phyloP scores from a whole-genome alignment of 2,113 vertebrate species.

The Pachycephala philippinensis region DNA sequence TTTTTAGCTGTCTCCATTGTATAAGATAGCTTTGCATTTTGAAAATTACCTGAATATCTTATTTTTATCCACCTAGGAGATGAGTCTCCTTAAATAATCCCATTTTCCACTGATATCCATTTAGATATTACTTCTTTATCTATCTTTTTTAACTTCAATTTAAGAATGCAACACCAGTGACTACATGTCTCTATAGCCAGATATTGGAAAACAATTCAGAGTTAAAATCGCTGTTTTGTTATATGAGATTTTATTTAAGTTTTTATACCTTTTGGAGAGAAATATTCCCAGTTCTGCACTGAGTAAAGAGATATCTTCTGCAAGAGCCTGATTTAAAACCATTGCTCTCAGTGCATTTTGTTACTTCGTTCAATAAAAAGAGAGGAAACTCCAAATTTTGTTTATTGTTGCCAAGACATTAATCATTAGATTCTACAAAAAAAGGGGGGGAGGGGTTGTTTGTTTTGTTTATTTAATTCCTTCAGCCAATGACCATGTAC shows the following conservation, averaged over 20 bases:
- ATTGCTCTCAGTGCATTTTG: not conserved
- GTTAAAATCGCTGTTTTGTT: slow-evolving; percentile 31
- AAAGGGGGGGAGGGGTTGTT: not conserved
- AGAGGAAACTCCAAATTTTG: not conserved
- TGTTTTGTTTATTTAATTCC: not conserved
- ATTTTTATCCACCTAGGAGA: slow-evolving; percentile 60
- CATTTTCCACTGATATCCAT: slow-evolving; percentile 46
- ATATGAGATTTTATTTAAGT: slow-evolving; percentile 38
- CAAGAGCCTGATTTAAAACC: not conserved
- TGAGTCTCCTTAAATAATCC: slow-evolving; percentile 55
- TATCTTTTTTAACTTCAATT: slow-evolving; percentile 27
- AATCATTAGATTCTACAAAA: not conserved
- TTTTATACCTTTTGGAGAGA: not conserved
- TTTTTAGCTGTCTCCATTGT: slow-evolving; percentile 49
- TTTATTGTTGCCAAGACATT: not conserved
- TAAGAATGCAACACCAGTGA: slow-evolving; percentile 31
- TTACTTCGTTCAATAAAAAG: not conserved
- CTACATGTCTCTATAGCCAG: not conserved
- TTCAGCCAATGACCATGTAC: not conserved
- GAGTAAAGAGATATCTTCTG: not conserved
- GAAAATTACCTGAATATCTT: slow-evolving; percentile 68
- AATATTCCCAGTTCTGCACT: not conserved
- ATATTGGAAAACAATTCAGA: slow-evolving; percentile 56
- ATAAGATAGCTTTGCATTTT: slow-evolving; percentile 58
- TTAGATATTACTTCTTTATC: slow-evolving; percentile 52